Evolutionary conservation across 2,797 vertebrate genomes (phyloP), one percentile per base, ranked within the genome.

Genomic region (Sebastes aleutianus): DNA sequence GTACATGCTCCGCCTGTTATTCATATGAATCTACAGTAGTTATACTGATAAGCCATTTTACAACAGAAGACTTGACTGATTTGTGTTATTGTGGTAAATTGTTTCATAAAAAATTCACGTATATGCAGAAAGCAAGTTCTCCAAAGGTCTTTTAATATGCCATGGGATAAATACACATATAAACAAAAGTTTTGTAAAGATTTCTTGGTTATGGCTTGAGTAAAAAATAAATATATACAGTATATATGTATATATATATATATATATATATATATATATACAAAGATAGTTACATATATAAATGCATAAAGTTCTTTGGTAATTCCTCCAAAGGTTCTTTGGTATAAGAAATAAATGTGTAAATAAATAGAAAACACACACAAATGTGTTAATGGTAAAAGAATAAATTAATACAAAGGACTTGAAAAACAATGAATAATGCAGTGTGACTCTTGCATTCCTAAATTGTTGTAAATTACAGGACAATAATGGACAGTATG

Each of bases 91-190:
- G 32, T 6, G 24, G 27, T 8, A 0, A 24, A 26, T 34, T 11
- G 2, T 36, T 36, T 18, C 6, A 43, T 61, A 0, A n/a, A 31
- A 27, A 18, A 0, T 2, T 27, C 14, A 0, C 22, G 0, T 32
- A 0, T 24, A 9, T 22, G 11, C 7, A 13, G 26, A 14, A 39
- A 34, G 0, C 6, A n/a, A 29, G 2, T 1, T 47, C 20, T n/a
- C 50, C 18, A 64, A 20, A 50, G 11, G 6, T 54, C 6, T 26
- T 66, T 10, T 1, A 9, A 6, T 29, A 6, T 10, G 16, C 16
- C 2, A 12, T 34, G 0, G 0, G 13, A 22, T 50, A 7, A 24
- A 50, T 62, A n/a, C 5, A 36, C 2, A 54, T 1, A 61, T 22
- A 10, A 12, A 36, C 11, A 36, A 36, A 12, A 4, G 34, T 36